A percentile compares a stretch with the other conserved stretches of the same genome.
phyloP scores from a whole-genome alignment of 2,113 vertebrate genomes.

The Carettochelys insculpta region DNA sequence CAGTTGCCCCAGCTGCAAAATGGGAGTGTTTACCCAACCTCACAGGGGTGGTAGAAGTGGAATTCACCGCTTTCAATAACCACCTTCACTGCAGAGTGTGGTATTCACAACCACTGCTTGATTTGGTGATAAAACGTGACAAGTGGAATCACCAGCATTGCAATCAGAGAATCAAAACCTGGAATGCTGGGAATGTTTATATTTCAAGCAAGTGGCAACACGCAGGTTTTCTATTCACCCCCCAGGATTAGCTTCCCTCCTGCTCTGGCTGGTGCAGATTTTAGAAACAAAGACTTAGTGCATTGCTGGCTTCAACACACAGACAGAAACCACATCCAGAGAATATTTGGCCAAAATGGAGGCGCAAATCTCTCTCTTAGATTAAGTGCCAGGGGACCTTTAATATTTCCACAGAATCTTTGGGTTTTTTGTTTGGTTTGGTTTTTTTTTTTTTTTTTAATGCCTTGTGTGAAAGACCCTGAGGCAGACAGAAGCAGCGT shows the following conservation, averaged over 20 bases:
- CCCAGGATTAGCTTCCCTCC: too few relatives aligned
- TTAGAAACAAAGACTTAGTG: background rate
- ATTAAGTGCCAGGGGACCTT: too few relatives aligned
- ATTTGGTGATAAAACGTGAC: too few relatives aligned
- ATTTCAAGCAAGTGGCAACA: background rate
- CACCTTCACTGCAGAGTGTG: background rate
- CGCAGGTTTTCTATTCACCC: background rate
- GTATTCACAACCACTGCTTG: background rate
- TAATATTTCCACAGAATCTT: too few relatives aligned
- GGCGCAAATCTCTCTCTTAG: too few relatives aligned
- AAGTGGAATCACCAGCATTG: too few relatives aligned
- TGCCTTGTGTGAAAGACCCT: too few relatives aligned
- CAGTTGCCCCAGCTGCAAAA: background rate
- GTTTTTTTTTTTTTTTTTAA: too few relatives aligned
- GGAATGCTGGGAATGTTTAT: background rate
- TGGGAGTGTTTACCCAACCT: background rate
- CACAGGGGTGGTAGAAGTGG: background rate
- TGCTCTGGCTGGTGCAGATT: rapidly evolving
- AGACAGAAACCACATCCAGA: background rate
- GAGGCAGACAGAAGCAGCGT: too few relatives aligned
- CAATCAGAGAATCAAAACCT: background rate
- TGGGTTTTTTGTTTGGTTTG: too few relatives aligned
- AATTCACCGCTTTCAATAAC: background rate
- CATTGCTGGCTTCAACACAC: rapidly evolving
- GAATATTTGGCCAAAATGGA: background rate